Evolutionary conservation across 2,797 vertebrate species (phyloP), one percentile per base, ranked within the genome.

Genomic region (Sarcoramphus papa): DNA sequence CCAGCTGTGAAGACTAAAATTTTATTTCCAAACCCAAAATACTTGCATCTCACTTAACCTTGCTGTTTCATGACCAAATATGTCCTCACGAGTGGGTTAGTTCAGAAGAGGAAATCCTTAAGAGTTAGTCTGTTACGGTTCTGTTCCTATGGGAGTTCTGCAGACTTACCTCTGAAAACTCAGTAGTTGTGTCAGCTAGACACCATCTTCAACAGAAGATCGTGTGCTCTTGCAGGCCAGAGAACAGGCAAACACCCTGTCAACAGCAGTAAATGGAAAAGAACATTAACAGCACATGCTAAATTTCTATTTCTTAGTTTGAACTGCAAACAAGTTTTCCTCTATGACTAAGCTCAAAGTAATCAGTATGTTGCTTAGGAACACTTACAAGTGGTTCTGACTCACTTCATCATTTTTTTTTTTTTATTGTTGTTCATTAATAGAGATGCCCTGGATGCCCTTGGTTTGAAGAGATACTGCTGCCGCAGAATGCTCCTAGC

Each of bases 401-500:
- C 64, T 93, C 92, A 68, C 83, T 93, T 83, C 48, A 70, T 68
- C 64, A 31, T 90, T 83, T 64, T 87, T 50, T 37, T 48, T 82
- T 62, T 85, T 47, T 37, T 48, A 9, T 94, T 90, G 63, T 83
- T 87, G 14, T 95, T 96, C 56, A 16, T 90, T 92, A 40, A 30
- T 83, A 99, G 99, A 92, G 99, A 99, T 50, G 99, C 99, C 51
- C 98, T 99, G 72, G 99, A 99, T 68, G 99, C 99, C 11, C 98
- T 99, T 85, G 99, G 99, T 37, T 91, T 98, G 97, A 98, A 99
- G 98, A 98, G 99, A 56, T 99, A 99, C 97, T 99, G 99, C 95
- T 99, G 99, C 96, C 98, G 99, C 70, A 98, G 99, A 91, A 99
- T 99, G 99, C 98, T 99, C 67, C 98, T 99, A 5, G 99, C 99